phyloP scores from a whole-genome alignment of 2,888 invertebrate species.

The Erannis defoliaria region DNA sequence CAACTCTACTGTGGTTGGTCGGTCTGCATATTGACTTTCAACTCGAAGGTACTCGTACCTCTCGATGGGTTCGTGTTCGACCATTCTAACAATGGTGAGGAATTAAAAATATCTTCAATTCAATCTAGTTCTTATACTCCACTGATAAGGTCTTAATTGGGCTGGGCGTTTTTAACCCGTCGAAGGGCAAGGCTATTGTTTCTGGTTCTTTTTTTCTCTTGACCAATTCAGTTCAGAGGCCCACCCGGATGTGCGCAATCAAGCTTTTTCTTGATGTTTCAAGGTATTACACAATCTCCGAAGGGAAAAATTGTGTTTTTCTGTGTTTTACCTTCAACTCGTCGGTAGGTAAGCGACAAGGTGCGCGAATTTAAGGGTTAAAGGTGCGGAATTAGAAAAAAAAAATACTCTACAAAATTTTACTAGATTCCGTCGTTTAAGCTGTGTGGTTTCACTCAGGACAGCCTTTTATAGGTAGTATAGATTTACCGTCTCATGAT shows the following conservation, averaged over 20 bases:
- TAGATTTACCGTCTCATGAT: no score
- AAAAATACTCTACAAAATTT: no score
- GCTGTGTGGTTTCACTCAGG: no score
- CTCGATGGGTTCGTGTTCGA: conserved; percentile 17
- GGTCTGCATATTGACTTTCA: conserved; percentile 28
- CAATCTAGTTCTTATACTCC: conserved; percentile 19
- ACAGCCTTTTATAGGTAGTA: no score
- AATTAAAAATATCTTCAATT: conserved; percentile 20
- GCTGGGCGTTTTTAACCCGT: conserved; percentile 18
- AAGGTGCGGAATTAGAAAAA: no score
- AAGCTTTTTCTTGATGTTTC: conserved; percentile 42
- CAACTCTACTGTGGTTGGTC: neutral
- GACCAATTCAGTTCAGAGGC: conserved; percentile 51
- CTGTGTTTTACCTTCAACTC: no score
- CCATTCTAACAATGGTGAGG: conserved; percentile 24
- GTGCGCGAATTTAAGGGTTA: no score
- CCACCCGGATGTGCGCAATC: conserved; percentile 63
- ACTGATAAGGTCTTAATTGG: conserved; percentile 22
- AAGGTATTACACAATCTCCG: conserved; percentile 9
- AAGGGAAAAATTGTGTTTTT: conserved; percentile 1
- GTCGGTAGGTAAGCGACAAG: no score
- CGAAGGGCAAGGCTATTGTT: conserved; percentile 39
- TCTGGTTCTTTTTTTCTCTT: conserved; percentile 31
- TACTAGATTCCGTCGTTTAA: no score
- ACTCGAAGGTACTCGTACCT: conserved; percentile 20